phyloP scores from a whole-genome alignment of 2,888 invertebrate genomes.

The Panzeria rudis region DNA sequence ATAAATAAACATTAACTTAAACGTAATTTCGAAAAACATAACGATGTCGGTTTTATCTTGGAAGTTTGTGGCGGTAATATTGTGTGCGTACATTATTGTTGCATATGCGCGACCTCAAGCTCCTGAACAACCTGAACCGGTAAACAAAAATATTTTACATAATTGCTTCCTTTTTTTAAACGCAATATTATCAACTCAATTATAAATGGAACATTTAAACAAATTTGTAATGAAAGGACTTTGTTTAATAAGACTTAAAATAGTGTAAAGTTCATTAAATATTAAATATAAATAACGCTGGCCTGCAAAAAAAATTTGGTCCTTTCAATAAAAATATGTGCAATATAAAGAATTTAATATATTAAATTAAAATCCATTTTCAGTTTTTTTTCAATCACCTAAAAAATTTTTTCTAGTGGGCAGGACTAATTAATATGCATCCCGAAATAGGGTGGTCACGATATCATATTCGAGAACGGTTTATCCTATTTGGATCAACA shows the following conservation, averaged over 20 bases:
- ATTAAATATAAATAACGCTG: background rate
- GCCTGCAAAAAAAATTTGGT: too few species aligned
- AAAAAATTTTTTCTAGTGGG: too few species aligned
- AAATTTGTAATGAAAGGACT: background rate
- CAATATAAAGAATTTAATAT: too few species aligned
- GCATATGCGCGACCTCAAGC: slow-evolving; percentile 78
- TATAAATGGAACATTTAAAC: background rate
- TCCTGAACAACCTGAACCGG: slow-evolving; percentile 79
- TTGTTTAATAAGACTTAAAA: background rate
- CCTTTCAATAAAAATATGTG: too few species aligned
- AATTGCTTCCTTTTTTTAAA: slow-evolving; percentile 8
- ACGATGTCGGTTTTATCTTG: slow-evolving; percentile 75
- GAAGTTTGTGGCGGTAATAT: slow-evolving; percentile 75
- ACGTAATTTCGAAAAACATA: slow-evolving; percentile 25
- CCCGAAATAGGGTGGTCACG: too few species aligned
- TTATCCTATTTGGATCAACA: too few species aligned
- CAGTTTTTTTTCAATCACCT: too few species aligned
- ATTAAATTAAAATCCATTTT: too few species aligned
- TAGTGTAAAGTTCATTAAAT: background rate
- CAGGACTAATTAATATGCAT: too few species aligned
- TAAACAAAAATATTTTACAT: slow-evolving; percentile 74
- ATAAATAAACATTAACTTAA: slow-evolving; percentile 12
- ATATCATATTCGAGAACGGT: too few species aligned
- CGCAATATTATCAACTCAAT: background rate
- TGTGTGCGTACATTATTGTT: slow-evolving; percentile 74